Evolutionary conservation across 2,113 vertebrate genomes (phyloP).

Genomic region (Athene cunicularia): DNA sequence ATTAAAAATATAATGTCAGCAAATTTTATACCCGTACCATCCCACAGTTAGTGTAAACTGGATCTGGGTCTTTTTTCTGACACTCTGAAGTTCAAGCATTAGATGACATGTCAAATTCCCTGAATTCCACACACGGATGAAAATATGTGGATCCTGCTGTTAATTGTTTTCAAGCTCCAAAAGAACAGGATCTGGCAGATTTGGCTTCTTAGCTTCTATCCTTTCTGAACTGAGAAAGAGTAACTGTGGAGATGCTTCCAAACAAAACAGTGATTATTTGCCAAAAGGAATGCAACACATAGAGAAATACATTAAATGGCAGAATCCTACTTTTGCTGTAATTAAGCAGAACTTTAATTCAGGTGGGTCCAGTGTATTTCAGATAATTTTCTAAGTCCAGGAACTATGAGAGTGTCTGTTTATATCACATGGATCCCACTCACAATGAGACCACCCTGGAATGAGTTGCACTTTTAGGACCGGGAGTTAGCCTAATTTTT

Average conservation of each 20-base stretch:
- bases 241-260: background rate
- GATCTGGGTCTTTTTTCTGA: background rate
- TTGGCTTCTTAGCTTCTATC: background rate
- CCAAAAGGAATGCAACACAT: background rate
- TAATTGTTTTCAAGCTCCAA: background rate
- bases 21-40: conserved; percentile 39
- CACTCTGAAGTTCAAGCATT: background rate
- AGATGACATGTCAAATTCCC: background rate
- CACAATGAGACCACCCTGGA: background rate
- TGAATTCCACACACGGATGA: background rate
- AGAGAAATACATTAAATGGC: background rate
- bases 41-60: conserved; percentile 13
- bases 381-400: background rate
- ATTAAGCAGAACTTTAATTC: background rate
- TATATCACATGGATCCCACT: background rate
- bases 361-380: background rate
- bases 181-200: background rate
- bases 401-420: background rate
- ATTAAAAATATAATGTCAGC: conserved; percentile 39
- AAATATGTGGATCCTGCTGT: background rate
- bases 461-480: background rate
- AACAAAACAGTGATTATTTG: background rate
- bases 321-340: background rate
- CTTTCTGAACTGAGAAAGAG: background rate
- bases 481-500: background rate